phyloP scores from a whole-genome alignment of 1,140 invertebrate genomes.

The Adoxophyes honmai region DNA sequence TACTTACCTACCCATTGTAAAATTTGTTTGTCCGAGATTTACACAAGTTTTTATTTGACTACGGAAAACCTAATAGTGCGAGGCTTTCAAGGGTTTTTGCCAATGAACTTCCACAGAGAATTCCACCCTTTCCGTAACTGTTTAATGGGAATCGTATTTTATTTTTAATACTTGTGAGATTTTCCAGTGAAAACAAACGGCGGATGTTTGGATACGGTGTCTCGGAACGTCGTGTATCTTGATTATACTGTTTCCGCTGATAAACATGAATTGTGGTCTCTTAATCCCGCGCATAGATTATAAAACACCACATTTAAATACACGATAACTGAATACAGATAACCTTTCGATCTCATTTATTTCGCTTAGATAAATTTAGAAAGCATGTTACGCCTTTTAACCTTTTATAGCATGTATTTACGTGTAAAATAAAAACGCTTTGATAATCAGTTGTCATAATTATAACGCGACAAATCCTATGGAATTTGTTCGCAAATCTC shows the following conservation, averaged over 20 bases:
- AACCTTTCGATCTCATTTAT: not conserved
- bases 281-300: not conserved
- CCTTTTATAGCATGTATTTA: too few relatives aligned
- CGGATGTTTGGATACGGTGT: conserved; percentile 10
- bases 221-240: conserved; percentile 13
- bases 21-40: not conserved
- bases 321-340: not conserved
- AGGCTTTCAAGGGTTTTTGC: too few relatives aligned
- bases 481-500: too few relatives aligned
- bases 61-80: too few relatives aligned
- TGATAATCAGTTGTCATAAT: too few relatives aligned
- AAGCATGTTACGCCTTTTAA: not conserved
- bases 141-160: not conserved
- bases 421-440: too few relatives aligned
- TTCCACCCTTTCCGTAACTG: not conserved
- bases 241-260: conserved; percentile 14
- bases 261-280: not conserved
- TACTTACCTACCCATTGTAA: not conserved
- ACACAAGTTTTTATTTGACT: not conserved
- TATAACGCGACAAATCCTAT: too few relatives aligned
- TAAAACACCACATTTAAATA: not conserved
- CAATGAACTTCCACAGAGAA: too few relatives aligned
- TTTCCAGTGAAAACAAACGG: conserved; percentile 10
- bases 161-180: conserved; percentile 9
- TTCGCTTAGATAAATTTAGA: not conserved